Evolutionary conservation across 1,140 invertebrate species (phyloP).

Genomic region (Drosophila persimilis): DNA sequence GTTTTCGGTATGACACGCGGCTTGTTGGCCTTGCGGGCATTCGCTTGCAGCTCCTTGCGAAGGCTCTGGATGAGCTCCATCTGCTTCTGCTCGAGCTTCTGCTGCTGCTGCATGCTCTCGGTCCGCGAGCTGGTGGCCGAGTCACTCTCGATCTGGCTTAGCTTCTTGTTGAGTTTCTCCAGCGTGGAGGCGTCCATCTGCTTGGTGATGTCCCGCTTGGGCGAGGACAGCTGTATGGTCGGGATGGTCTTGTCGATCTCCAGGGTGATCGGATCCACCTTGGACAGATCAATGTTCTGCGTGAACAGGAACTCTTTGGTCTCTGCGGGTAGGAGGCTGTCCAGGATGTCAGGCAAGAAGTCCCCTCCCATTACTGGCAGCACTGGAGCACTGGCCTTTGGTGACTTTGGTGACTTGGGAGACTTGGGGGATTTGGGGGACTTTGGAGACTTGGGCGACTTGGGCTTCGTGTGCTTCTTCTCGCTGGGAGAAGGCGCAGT

Average conservation of each 20-base stretch:
- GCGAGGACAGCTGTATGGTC: conserved; percentile 86
- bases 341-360: conserved; percentile 78
- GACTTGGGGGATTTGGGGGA: conserved; percentile 86
- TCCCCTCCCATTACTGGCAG: conserved; percentile 42
- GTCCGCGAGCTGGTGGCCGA: conserved; percentile 88
- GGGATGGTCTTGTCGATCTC: conserved; percentile 87
- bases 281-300: conserved; percentile 88
- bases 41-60: conserved; percentile 77
- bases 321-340: conserved; percentile 74
- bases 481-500: conserved; percentile 87
- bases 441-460: conserved; percentile 85
- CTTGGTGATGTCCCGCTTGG: conserved; percentile 87
- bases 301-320: conserved; percentile 87
- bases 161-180: conserved; percentile 88
- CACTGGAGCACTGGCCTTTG: conserved; percentile 35
- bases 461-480: conserved; percentile 84
- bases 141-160: conserved; percentile 89
- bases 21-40: conserved; percentile 72
- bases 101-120: conserved; percentile 86
- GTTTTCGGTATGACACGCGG: conserved; percentile 79
- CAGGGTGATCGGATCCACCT: conserved; percentile 87
- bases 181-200: conserved; percentile 86
- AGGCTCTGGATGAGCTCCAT: conserved; percentile 82
- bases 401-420: conserved; percentile 84
- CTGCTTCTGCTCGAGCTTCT: conserved; percentile 84